These are phyloP conservation scores for Julus scanicus DNA, from an alignment of 2,888 invertebrate genomes.

Conservation along the genomic window DNA sequence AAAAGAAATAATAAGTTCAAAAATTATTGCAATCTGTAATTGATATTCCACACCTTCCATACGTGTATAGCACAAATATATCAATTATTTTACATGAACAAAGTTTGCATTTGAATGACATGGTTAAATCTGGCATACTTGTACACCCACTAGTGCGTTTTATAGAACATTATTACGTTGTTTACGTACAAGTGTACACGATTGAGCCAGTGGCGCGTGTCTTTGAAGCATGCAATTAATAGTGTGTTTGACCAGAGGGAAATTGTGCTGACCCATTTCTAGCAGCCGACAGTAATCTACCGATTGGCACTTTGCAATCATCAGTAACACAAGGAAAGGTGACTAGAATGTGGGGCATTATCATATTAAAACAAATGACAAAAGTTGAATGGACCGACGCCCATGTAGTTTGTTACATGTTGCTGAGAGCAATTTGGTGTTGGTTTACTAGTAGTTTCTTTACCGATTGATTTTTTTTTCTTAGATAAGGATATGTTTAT, in stretches of 20 bases:
- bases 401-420: neutral
- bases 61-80: too few relatives aligned
- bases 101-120: neutral
- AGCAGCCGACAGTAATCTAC: neutral
- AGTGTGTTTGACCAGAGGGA: conserved; percentile 4
- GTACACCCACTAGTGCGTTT: neutral
- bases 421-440: neutral
- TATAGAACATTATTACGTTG: neutral
- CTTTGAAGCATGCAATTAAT: neutral
- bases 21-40: too few relatives aligned
- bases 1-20: too few relatives aligned
- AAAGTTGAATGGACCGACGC: neutral
- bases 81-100: neutral
- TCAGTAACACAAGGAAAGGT: neutral
- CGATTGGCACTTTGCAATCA: conserved; percentile 1
- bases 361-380: neutral
- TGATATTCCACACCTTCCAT: too few relatives aligned
- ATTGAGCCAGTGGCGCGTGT: neutral
- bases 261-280: conserved; percentile 17
- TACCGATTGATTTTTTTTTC: neutral
- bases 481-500: neutral
- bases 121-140: too few relatives aligned
- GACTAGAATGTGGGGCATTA: neutral
- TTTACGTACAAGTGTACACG: neutral
- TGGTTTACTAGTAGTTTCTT: neutral